Percentiles rank a stretch among this genome's conserved stretches.
These are phyloP conservation scores for Corythaixoides concolor DNA, from an alignment of 2,113 vertebrate genomes.

Conservation along the genomic window DNA sequence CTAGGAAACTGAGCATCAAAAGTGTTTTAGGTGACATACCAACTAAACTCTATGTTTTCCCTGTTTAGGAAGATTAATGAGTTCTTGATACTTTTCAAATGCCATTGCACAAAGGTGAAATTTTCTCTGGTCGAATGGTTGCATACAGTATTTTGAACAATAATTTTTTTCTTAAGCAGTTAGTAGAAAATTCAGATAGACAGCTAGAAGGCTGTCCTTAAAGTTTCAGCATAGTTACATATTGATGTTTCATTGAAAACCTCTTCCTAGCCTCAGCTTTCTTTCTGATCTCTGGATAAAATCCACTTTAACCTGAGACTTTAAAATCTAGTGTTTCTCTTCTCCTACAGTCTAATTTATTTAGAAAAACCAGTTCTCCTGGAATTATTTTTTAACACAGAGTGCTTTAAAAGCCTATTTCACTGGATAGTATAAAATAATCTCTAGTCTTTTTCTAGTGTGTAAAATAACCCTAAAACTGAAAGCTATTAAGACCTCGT, in stretches of 20 bases:
- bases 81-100: background rate
- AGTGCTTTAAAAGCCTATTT: background rate
- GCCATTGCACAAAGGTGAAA: background rate
- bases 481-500: background rate
- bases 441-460: background rate
- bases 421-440: background rate
- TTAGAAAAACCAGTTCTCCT: background rate
- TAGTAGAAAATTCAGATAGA: background rate
- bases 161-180: background rate
- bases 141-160: background rate
- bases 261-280: background rate
- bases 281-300: background rate
- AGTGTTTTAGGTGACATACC: background rate
- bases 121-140: background rate
- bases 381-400: background rate
- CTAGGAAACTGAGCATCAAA: background rate
- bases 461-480: background rate
- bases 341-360: background rate
- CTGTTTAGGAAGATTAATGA: background rate
- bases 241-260: background rate
- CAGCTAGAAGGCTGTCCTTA: background rate
- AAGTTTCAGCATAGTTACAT: background rate
- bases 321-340: background rate
- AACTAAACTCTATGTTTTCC: background rate
- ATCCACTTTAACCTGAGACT: background rate